Conservation (phyloP, 2,113 vertebrate species). For the Lasiurus borealis region DNA sequence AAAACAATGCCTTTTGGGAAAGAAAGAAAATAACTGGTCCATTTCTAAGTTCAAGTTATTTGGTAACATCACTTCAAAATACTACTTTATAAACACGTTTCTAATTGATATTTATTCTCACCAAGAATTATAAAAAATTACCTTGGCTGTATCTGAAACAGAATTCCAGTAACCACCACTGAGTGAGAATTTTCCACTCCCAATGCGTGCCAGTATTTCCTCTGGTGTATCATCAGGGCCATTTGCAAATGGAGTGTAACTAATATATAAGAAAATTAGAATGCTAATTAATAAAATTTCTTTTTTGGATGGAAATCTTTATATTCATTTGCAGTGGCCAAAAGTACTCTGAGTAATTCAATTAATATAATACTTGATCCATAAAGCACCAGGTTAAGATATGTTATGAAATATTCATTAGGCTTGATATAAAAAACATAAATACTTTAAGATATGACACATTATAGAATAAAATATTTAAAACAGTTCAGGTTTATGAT, state of each 20-base stretch:
- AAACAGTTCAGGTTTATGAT: not conserved
- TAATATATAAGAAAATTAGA: constrained; percentile 83
- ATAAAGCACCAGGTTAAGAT: constrained; percentile 20
- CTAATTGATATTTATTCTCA: constrained; percentile 47
- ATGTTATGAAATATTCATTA: constrained; percentile 37
- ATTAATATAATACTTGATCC: constrained; percentile 51
- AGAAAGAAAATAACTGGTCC: constrained; percentile 42
- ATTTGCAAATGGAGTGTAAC: constrained; percentile 95
- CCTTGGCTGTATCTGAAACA: constrained; percentile 94
- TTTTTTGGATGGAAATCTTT: constrained; percentile 60
- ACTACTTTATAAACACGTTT: constrained; percentile 35
- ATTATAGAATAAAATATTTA: constrained; percentile 43
- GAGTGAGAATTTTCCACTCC: constrained; percentile 93
- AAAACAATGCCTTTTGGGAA: constrained; percentile 8
- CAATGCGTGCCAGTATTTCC: constrained; percentile 93
- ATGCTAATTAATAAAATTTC: constrained; percentile 65
- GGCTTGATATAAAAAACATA: constrained; percentile 19
- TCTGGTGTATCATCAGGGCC: constrained; percentile 95
- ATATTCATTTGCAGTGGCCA: constrained; percentile 38
- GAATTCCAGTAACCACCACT: constrained; percentile 94
- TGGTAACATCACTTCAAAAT: constrained; percentile 50
- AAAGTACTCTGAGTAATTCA: constrained; percentile 56
- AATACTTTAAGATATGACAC: constrained; percentile 21
- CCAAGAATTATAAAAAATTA: constrained; percentile 61
- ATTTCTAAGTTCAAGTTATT: constrained; percentile 57